Conservation (phyloP, 2,888 invertebrate species). For the Cephalotes varians region DNA sequence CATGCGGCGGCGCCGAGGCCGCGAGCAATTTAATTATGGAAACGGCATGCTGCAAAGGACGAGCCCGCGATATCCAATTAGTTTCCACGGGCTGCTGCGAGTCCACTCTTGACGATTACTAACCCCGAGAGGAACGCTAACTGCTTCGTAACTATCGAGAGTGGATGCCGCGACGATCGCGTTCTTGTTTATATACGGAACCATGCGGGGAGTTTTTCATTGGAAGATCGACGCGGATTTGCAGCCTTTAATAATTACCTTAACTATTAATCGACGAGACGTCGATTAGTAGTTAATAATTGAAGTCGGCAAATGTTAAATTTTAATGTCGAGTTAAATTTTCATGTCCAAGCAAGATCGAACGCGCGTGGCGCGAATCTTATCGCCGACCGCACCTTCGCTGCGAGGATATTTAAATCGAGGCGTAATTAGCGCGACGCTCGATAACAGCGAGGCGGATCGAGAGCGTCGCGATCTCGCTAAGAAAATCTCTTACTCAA, state of each 20-base stretch:
- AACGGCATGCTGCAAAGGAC: slow-evolving; percentile 52
- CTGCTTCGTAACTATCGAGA: slow-evolving; percentile 27
- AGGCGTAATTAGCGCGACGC: not conserved
- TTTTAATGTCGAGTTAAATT: not conserved
- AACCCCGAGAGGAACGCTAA: slow-evolving; percentile 29
- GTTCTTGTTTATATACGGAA: not conserved
- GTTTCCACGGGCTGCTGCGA: slow-evolving; percentile 43
- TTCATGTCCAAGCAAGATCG: not conserved
- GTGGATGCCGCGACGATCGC: not conserved
- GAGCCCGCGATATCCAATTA: slow-evolving; percentile 51
- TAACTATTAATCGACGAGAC: not conserved
- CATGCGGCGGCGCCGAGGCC: slow-evolving; percentile 48
- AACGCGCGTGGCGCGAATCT: not conserved
- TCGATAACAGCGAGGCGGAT: not conserved
- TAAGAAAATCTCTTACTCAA: not conserved
- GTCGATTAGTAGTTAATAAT: not conserved
- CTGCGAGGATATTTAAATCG: not conserved
- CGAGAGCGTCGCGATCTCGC: not conserved
- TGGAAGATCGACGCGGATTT: not conserved
- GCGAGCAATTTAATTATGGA: slow-evolving; percentile 54
- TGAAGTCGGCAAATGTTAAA: not conserved
- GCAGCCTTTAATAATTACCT: not conserved
- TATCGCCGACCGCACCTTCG: not conserved
- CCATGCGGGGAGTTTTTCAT: not conserved
- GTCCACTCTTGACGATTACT: slow-evolving; percentile 32